Base-by-base conservation (phyloP, 2,888 invertebrate species). In the Tipula lateralis region DNA sequence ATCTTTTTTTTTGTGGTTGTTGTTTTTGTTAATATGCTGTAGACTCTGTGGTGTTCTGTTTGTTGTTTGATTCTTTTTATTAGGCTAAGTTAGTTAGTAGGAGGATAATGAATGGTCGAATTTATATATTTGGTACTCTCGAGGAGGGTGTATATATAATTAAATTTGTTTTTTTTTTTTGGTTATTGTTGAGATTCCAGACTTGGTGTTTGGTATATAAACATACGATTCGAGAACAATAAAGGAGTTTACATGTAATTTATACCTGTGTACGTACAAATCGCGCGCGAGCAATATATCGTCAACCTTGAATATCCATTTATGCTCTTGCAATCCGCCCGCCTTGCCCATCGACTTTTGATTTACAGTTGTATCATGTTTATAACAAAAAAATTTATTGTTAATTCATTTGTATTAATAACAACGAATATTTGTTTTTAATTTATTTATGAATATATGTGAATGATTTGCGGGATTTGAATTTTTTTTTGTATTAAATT, bases 351-450 rank as follows among this genome's bases (percentile, higher is more conserved):
- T 82, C 82, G 30, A 30, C 82, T 30, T 30, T 39, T 82, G n/a
- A 24, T 66, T 66, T 66, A 24, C 19, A 66, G 66, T 24, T 66
- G 24, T 66, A 66, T 24, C 66, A 66, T 66, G 66, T 66, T 66
- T 66, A 2, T 50, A 50, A n/a, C n/a, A n/a, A 9, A 66, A 29
- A 82, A n/a, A 29, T 82, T 82, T 82, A 82, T n/a, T 82, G 82
- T 82, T 82, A 16, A 82, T 82, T 82, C 82, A 82, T 82, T 30
- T 82, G 82, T 29, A 82, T 82, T 82, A 82, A 82, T 32, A 32
- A 82, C 24, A 24, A 66, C 4, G 24, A 66, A 66, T 24, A 66
- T 44, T 44, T 19, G 44, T 44, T 44, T 44, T n/a, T 16, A 44
- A 50, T 50, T 50, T 50, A 66, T 66, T 1, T 66, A 24, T 24